These are phyloP conservation scores for Ornithoptera alexandrae DNA, from an alignment of 2,888 invertebrate species.

Conservation along the genomic window DNA sequence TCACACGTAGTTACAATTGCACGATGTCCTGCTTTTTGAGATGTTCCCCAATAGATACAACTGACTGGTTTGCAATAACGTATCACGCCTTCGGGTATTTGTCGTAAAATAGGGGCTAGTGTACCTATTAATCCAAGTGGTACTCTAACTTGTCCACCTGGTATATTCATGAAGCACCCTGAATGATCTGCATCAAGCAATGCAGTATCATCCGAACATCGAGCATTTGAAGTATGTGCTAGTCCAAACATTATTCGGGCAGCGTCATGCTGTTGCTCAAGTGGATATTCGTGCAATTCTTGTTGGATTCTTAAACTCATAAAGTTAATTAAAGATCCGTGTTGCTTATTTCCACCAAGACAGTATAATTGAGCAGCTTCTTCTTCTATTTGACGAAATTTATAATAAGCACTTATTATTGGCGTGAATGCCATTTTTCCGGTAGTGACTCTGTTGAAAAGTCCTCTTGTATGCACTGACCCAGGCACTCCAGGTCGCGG, in stretches of 20 bases:
- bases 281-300: constrained; percentile 83
- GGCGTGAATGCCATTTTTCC: constrained; percentile 81
- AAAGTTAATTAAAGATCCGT: constrained; percentile 83
- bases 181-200: constrained; percentile 64
- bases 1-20: constrained; percentile 83
- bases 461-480: constrained; percentile 73
- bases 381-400: constrained; percentile 83
- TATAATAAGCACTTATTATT: constrained; percentile 81
- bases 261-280: constrained; percentile 84
- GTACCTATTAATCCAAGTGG: constrained; percentile 84
- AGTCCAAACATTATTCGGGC: constrained; percentile 84
- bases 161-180: constrained; percentile 77
- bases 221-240: constrained; percentile 80
- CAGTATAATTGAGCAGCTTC: constrained; percentile 83
- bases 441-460: constrained; percentile 82
- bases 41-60: constrained; percentile 84
- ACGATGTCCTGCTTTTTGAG: constrained; percentile 66
- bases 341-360: constrained; percentile 80
- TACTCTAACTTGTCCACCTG: constrained; percentile 79
- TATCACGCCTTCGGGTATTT: constrained; percentile 81
- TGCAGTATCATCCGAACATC: constrained; percentile 82
- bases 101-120: constrained; percentile 82
- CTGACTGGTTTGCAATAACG: constrained; percentile 86
- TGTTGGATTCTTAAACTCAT: constrained; percentile 84
- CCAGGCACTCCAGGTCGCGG: constrained; percentile 77